Base-by-base conservation (phyloP, 2,888 invertebrate genomes). In the Diarsia dahlii region DNA sequence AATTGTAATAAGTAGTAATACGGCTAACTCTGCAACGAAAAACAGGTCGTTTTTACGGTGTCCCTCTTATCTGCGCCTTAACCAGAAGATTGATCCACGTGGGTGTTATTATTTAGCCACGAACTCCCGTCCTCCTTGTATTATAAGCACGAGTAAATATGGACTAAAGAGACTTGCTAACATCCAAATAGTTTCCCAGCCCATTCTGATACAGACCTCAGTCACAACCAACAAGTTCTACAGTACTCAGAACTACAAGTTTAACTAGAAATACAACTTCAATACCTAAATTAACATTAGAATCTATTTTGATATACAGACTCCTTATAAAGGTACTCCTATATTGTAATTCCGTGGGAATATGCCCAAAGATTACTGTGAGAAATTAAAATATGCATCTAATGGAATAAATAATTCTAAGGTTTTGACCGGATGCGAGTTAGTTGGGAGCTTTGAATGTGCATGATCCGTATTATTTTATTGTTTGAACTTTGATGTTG, bases 271-370 rank as follows among this genome's bases (percentile, higher is more conserved):
- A 48, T 10, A 23, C 34, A 50, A 39, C 18, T 50, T 10, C 15
- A 9, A 69, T 39, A n/a, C 39, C 15, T 13, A 64, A 39, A 45
- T 15, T 13, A 76, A 65, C 39, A 60, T 60, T 76, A 60, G 60
- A 60, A 67, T 60, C 58, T 76, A 78, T 76, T 77, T 77, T 67
- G 18, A 77, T 50, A 65, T 45, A 28, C 45, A 12, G 65, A 48
- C 28, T 54, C 52, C 56, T 54, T 65, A 13, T 60, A 78, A 23
- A 4, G 23, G 48, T 20, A 28, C 39, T 50, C 34, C 48, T 54
- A 6, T 48, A 80, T 60, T 68, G 15, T 52, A 58, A 64, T 60
- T 64, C 58, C 81, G 80, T 80, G 81, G 81, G 80, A 80, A 67
- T 23, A 63, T 9, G 45, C 6, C 15, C 46, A 45, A 62, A 67